These are phyloP conservation scores for Epirrita christyi DNA, from an alignment of 2,888 invertebrate genomes.

Conservation along the genomic window DNA sequence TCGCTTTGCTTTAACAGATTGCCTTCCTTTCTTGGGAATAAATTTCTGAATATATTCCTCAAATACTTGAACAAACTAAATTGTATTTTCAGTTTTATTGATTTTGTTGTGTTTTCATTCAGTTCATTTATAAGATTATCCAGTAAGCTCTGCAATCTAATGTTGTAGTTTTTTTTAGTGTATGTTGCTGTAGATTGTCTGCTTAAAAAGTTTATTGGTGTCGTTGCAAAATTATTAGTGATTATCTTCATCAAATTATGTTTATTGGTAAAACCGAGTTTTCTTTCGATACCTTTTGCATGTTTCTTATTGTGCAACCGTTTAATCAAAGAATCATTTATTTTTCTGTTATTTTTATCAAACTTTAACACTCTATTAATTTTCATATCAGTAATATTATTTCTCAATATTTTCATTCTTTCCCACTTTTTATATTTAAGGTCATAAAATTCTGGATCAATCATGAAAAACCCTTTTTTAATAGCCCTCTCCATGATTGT, in stretches of 20 bases:
- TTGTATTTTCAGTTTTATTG: conserved; percentile 40
- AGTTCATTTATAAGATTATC: conserved; percentile 39
- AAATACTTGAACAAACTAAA: conserved; percentile 54
- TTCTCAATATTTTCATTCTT: conserved; percentile 35
- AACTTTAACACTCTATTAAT: conserved; percentile 4
- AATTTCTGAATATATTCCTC: conserved; percentile 57
- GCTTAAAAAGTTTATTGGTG: neutral
- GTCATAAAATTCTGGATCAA: conserved; percentile 31
- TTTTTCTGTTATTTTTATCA: neutral
- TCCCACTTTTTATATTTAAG: conserved; percentile 44
- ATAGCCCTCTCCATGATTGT: neutral
- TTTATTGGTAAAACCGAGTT: conserved; percentile 37
- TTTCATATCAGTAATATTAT: conserved; percentile 25
- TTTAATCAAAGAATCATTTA: neutral
- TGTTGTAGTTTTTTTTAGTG: conserved; percentile 2
- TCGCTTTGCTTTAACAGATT: conserved; percentile 25
- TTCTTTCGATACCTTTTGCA: conserved; percentile 34
- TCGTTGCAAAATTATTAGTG: conserved; percentile 29
- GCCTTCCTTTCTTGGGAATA: conserved; percentile 46
- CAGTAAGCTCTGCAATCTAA: conserved; percentile 25
- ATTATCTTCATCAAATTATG: conserved; percentile 42
- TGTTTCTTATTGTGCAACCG: conserved; percentile 13
- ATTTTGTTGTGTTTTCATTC: conserved; percentile 36
- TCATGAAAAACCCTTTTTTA: neutral
- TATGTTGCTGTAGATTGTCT: neutral